Evolutionary conservation across 2,888 invertebrate genomes (phyloP), one percentile per base, ranked within the genome.

Genomic region (Acleris holmiana): DNA sequence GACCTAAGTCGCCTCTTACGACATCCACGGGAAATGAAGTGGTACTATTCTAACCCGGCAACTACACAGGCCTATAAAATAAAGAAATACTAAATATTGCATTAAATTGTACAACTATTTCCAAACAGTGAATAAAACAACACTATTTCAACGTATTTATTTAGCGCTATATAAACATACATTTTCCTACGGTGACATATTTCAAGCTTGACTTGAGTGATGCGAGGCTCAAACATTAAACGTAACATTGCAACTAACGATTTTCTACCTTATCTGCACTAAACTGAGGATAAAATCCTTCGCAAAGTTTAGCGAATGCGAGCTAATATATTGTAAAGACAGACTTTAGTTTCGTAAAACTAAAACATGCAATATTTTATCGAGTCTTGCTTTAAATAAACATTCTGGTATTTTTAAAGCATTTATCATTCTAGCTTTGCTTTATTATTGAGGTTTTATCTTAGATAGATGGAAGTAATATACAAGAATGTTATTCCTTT

Each of bases 321-420:
- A 57, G 46, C 51, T 51, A 58, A 51, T 19, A 25, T 58, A 18
- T 21, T 23, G 40, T 47, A 19, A 53, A 64, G 64, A 59, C 21
- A 54, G 25, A 59, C 54, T 48, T 17, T 29, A 54, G 58, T 21
- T 44, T 59, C 48, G 54, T 53, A 23, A 58, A 18, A 23, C n/a
- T 15, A 29, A 23, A 64, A 40, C 58, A 44, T 29, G 25, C 44
- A 41, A 48, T 63, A 58, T 53, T 47, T 47, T 19, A 35, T 19
- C 21, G 40, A 13, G 0, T 46, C 54, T 61, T 40, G 40, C 13
- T 35, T 35, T 10, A 8, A 7, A 25, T 29, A 23, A 0, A 6
- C 6, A 29, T 29, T 29, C 29, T 29, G 13, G 13, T 29, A 2
- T 29, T 29, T 2, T 29, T 29, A 29, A 10, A 10, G 29, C 29